These are phyloP conservation scores for Mionectes olivaceus DNA, from an alignment of 2,797 vertebrate species.

Conservation along the genomic window DNA sequence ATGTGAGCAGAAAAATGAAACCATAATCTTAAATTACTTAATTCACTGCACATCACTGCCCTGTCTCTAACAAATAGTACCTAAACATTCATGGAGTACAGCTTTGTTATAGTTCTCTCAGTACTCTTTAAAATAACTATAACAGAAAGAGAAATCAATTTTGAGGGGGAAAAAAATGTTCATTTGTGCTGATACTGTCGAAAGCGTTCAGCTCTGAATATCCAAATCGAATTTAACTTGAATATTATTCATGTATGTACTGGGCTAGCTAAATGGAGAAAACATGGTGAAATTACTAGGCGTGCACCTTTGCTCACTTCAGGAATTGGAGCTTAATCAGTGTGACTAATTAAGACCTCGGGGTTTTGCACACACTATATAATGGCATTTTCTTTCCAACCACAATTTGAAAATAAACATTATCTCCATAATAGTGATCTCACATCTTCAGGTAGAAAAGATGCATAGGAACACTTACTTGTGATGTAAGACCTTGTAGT, in stretches of 20 bases:
- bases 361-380: neutral
- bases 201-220: neutral
- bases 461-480: neutral
- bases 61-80: neutral
- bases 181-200: neutral
- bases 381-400: neutral
- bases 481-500: neutral
- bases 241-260: neutral
- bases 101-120: neutral
- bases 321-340: neutral
- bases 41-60: neutral
- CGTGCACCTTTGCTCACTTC: neutral
- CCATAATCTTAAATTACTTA: neutral
- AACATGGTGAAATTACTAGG: neutral
- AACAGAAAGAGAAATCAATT: neutral
- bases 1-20: neutral
- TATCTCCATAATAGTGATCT: neutral
- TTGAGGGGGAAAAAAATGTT: neutral
- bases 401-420: neutral
- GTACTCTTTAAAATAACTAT: neutral
- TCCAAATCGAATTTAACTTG: neutral
- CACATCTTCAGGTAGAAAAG: neutral
- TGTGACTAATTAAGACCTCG: neutral
- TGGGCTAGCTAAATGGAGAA: neutral
- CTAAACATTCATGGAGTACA: neutral